Evolutionary conservation across 2,888 invertebrate genomes (phyloP).

Genomic region (Polia nebulosa): DNA sequence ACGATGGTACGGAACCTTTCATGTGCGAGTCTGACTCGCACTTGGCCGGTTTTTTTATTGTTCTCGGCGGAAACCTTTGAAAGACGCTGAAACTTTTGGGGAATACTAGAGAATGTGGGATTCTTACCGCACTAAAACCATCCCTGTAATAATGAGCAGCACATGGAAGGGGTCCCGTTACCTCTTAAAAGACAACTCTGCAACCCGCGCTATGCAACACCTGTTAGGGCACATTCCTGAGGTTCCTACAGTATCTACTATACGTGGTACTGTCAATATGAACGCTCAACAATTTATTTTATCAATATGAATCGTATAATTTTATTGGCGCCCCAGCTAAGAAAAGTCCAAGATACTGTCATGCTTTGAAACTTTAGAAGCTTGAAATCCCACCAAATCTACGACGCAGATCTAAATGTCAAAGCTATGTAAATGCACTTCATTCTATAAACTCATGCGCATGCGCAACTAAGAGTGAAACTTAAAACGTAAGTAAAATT

Average conservation of each 20-base stretch:
- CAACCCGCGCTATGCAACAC: too few species aligned
- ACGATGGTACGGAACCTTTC: too few species aligned
- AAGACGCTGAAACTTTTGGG: too few species aligned
- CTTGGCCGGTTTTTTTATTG: too few species aligned
- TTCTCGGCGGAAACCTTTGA: too few species aligned
- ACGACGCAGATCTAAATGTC: constrained; percentile 18
- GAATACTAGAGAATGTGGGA: too few species aligned
- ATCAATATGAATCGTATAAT: neutral
- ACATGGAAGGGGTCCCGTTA: too few species aligned
- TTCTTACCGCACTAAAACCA: too few species aligned
- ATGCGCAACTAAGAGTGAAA: constrained; percentile 25
- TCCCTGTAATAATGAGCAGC: too few species aligned
- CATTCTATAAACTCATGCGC: neutral
- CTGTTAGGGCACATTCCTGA: too few species aligned
- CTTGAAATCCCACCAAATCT: constrained; percentile 13
- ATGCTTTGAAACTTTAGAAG: neutral
- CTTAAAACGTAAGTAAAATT: constrained; percentile 20
- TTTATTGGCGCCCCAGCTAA: neutral
- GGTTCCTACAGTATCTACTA: neutral
- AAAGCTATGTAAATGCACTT: constrained; percentile 44
- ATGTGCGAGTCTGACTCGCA: too few species aligned
- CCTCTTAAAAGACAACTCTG: too few species aligned
- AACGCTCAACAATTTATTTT: neutral
- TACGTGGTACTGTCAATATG: neutral
- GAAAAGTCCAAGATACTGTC: neutral